Conservation (phyloP, 2,888 invertebrate genomes). For the Leptopilina drosophilae region DNA sequence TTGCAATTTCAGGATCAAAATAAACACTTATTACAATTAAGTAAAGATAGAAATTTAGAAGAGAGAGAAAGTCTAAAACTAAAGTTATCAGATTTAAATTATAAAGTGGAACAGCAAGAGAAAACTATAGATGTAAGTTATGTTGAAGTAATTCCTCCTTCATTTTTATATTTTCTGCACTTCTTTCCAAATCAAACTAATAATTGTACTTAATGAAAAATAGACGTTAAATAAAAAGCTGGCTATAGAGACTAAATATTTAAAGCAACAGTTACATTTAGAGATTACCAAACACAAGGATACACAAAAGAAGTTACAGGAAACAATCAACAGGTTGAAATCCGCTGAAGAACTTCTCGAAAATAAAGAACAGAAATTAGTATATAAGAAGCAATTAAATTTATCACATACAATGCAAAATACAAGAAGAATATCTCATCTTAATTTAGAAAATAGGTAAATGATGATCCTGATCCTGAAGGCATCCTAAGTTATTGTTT, state of each 20-base stretch:
- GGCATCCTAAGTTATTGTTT: no score
- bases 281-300: constrained; percentile 86
- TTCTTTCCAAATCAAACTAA: constrained; percentile 21
- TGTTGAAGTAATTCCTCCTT: not conserved
- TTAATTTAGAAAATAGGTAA: constrained; percentile 69
- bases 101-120: constrained; percentile 74
- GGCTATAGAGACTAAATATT: constrained; percentile 86
- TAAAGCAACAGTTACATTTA: constrained; percentile 83
- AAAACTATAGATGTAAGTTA: constrained; percentile 74
- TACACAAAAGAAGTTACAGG: constrained; percentile 83
- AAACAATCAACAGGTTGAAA: constrained; percentile 81
- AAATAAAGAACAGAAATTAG: constrained; percentile 76
- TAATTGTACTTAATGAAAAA: constrained; percentile 68
- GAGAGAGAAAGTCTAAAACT: constrained; percentile 86
- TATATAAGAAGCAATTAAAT: constrained; percentile 66
- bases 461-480: no score
- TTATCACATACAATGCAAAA: constrained; percentile 61
- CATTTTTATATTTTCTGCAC: not conserved
- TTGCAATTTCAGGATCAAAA: constrained; percentile 80
- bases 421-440: constrained; percentile 67
- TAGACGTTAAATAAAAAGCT: constrained; percentile 84
- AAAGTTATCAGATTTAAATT: constrained; percentile 77
- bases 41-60: constrained; percentile 85
- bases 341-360: constrained; percentile 81
- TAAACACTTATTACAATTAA: constrained; percentile 83